Conservation (phyloP, 2,888 invertebrate genomes). For the Phania funesta region DNA sequence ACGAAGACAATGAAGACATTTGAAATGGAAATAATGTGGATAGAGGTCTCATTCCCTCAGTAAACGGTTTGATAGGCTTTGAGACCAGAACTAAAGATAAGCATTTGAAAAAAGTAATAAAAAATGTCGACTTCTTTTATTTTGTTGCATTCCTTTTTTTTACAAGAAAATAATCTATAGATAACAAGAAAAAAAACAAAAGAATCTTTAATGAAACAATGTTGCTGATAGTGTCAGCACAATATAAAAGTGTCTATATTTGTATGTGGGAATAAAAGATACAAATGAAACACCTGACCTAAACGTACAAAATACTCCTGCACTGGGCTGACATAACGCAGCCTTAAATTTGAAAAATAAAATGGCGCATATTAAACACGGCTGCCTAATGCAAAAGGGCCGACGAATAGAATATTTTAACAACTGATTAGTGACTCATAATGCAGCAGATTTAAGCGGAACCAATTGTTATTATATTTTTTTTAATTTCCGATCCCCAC, state of each 20-base stretch:
- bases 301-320: background rate
- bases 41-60: background rate
- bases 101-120: constrained; percentile 72
- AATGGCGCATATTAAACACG: background rate
- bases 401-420: background rate
- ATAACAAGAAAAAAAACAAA: constrained; percentile 44
- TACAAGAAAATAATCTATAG: constrained; percentile 35
- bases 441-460: constrained; percentile 29
- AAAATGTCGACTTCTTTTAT: constrained; percentile 62
- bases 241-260: constrained; percentile 32
- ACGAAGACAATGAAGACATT: background rate
- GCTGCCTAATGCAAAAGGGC: background rate
- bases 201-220: constrained; percentile 64
- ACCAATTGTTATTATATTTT: constrained; percentile 44
- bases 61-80: background rate
- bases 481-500: constrained; percentile 24
- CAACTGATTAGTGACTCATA: background rate
- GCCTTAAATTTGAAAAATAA: background rate
- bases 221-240: constrained; percentile 74
- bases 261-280: background rate
- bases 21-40: background rate
- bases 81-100: constrained; percentile 49
- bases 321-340: constrained; percentile 9
- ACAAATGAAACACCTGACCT: constrained; percentile 54
- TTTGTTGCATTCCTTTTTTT: constrained; percentile 38